phyloP scores from a whole-genome alignment of 1,140 invertebrate species.

The Geopemphigus sp. region DNA sequence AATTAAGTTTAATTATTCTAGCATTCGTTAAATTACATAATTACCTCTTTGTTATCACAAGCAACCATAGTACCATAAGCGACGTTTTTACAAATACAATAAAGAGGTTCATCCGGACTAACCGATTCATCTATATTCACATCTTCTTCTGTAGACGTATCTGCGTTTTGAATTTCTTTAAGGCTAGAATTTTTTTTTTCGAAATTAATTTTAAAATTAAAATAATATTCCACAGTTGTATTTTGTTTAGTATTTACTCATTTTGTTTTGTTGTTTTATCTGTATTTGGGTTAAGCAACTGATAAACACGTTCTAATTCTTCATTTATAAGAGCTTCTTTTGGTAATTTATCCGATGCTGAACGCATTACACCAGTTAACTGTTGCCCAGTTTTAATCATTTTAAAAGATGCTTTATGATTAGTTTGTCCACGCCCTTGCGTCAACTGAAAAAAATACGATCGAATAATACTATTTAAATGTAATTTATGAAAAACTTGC shows the following conservation, averaged over 20 bases:
- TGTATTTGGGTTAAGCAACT: slow-evolving; percentile 73
- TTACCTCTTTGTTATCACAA: slow-evolving; percentile 94
- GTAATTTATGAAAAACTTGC: neutral
- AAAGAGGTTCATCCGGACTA: slow-evolving; percentile 90
- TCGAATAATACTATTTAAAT: slow-evolving; percentile 10
- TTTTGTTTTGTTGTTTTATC: slow-evolving; percentile 68
- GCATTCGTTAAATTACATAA: slow-evolving; percentile 52
- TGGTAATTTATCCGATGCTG: slow-evolving; percentile 56
- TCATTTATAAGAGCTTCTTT: slow-evolving; percentile 59
- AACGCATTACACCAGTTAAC: slow-evolving; percentile 56
- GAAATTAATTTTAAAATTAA: too few species aligned
- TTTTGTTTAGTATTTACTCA: slow-evolving; percentile 57
- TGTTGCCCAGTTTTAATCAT: slow-evolving; percentile 63
- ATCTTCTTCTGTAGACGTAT: neutral
- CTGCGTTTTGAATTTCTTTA: neutral
- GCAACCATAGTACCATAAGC: slow-evolving; percentile 99
- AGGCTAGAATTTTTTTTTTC: neutral
- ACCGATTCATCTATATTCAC: neutral
- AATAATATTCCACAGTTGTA: too few species aligned
- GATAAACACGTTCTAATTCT: slow-evolving; percentile 72
- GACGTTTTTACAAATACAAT: slow-evolving; percentile 97
- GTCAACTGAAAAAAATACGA: slow-evolving; percentile 68
- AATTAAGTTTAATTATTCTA: too few species aligned
- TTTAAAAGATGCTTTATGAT: slow-evolving; percentile 92
- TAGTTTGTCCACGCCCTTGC: slow-evolving; percentile 87